Percentiles rank a stretch among this genome's conserved stretches.
These are phyloP conservation scores for Drosophila watanabei DNA, from an alignment of 1,140 invertebrate species.

Conservation along the genomic window DNA sequence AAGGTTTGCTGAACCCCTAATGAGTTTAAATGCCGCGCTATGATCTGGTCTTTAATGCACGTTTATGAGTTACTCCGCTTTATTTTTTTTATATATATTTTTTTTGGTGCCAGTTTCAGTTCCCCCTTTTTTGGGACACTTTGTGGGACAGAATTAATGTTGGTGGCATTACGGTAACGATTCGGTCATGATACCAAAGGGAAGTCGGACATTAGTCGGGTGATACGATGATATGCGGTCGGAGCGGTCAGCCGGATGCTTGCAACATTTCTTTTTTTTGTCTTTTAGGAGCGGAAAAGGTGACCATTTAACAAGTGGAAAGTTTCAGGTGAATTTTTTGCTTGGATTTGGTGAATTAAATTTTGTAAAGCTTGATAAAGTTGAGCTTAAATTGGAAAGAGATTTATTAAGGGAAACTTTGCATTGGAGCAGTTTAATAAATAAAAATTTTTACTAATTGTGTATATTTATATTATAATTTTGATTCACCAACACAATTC, in stretches of 20 bases:
- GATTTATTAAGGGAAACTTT: neutral
- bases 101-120: neutral
- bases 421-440: too few relatives aligned
- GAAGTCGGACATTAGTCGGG: constrained; percentile 43
- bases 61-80: constrained; percentile 38
- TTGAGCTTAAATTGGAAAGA: neutral
- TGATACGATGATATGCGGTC: constrained; percentile 24
- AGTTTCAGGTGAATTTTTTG: constrained; percentile 8
- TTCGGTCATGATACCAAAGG: constrained; percentile 42
- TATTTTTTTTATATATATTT: neutral
- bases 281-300: constrained; percentile 17
- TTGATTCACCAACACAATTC: too few relatives aligned
- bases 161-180: constrained; percentile 51
- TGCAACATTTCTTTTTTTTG: constrained; percentile 11
- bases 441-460: too few relatives aligned
- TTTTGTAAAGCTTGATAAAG: neutral
- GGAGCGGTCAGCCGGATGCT: constrained; percentile 37
- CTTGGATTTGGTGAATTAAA: neutral
- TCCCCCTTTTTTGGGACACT: constrained; percentile 39
- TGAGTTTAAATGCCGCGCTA: constrained; percentile 65
- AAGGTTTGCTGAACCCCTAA: constrained; percentile 76
- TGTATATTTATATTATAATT: too few relatives aligned
- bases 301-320: constrained; percentile 12
- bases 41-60: constrained; percentile 69
- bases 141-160: constrained; percentile 53